Conservation (phyloP, 2,797 vertebrate genomes). For the Geotrypetes seraphini region DNA sequence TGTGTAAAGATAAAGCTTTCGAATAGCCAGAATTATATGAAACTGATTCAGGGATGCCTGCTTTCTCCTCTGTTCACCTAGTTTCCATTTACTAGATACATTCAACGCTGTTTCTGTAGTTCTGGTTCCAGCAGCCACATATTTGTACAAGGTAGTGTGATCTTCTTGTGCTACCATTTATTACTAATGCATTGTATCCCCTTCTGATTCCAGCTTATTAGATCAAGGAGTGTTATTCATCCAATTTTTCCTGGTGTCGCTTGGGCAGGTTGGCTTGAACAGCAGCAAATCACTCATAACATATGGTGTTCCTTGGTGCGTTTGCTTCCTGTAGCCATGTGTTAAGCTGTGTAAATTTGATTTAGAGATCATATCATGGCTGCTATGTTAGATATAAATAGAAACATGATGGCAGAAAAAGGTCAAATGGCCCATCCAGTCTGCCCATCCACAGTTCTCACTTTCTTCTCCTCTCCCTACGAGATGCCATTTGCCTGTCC, state of each 20-base stretch:
- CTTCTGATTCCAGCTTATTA: slow-evolving; percentile 8
- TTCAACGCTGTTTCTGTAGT: slow-evolving; percentile 22
- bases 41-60: too few species aligned
- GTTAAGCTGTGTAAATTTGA: slow-evolving; percentile 39
- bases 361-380: slow-evolving; percentile 31
- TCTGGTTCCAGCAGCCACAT: too few species aligned
- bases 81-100: slow-evolving; percentile 31
- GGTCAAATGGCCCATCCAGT: too few species aligned
- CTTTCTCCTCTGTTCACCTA: slow-evolving; percentile 11
- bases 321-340: slow-evolving; percentile 4
- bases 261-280: neutral
- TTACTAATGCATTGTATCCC: slow-evolving; percentile 11
- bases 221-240: slow-evolving; percentile 14
- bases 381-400: slow-evolving; percentile 21
- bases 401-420: too few species aligned
- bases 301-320: neutral
- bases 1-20: neutral
- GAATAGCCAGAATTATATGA: too few species aligned
- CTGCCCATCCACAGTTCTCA: too few species aligned
- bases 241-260: slow-evolving; percentile 6
- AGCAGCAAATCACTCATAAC: neutral
- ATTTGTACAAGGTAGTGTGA: slow-evolving; percentile 9
- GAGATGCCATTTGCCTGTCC: too few species aligned
- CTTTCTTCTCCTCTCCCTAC: too few species aligned
- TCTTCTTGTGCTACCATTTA: slow-evolving; percentile 7